These are phyloP conservation scores for Thereva unica DNA, from an alignment of 2,888 invertebrate genomes.

Conservation along the genomic window DNA sequence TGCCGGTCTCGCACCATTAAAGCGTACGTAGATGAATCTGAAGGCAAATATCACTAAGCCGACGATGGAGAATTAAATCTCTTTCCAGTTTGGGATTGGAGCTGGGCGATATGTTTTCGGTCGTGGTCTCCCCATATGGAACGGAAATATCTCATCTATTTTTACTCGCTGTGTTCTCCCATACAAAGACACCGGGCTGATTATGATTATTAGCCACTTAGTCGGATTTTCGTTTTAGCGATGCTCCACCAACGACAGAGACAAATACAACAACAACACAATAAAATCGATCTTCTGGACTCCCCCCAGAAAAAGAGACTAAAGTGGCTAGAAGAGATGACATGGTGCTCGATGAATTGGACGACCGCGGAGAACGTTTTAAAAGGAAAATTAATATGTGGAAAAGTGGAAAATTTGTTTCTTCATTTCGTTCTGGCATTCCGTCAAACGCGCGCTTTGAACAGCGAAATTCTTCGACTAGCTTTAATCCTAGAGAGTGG, in stretches of 20 bases:
- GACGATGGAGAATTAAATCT: constrained; percentile 32
- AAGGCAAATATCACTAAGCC: too few relatives aligned
- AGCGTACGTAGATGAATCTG: too few relatives aligned
- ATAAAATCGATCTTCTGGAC: too few relatives aligned
- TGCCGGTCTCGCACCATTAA: too few relatives aligned
- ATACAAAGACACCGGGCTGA: constrained; percentile 13
- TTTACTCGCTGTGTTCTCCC: constrained; percentile 15
- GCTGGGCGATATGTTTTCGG: not conserved
- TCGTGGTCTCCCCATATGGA: not conserved
- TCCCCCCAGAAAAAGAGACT: too few relatives aligned
- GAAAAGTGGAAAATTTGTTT: constrained; percentile 15
- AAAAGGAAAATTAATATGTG: constrained; percentile 19
- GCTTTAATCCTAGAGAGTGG: constrained; percentile 13
- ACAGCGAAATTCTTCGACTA: constrained; percentile 17
- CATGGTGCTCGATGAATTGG: not conserved
- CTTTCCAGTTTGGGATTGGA: constrained; percentile 9
- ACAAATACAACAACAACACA: too few relatives aligned
- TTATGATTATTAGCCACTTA: constrained; percentile 35
- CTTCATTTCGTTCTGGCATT: constrained; percentile 18
- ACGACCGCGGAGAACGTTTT: constrained; percentile 7
- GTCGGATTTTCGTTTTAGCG: not conserved
- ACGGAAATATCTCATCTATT: constrained; percentile 37
- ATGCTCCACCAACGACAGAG: not conserved
- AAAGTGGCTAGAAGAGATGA: too few relatives aligned
- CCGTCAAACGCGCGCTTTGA: constrained; percentile 22